Evolutionary conservation across 2,113 vertebrate genomes (phyloP).

Genomic region (Calonectris borealis): DNA sequence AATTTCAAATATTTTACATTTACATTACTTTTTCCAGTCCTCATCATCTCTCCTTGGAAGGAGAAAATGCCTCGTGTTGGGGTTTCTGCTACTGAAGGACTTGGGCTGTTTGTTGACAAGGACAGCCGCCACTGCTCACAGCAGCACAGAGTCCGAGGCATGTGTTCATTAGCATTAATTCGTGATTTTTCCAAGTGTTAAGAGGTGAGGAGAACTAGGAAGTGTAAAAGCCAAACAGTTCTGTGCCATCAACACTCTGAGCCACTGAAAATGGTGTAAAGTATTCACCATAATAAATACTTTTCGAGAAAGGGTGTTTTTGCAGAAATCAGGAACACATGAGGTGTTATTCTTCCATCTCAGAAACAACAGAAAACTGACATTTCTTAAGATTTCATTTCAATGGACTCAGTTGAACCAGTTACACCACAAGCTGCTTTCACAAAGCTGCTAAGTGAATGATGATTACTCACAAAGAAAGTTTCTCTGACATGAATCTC

Average conservation of each 20-base stretch:
- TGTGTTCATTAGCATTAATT: rapidly evolving
- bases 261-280: not conserved
- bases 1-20: not conserved
- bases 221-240: not conserved
- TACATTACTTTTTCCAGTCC: not conserved
- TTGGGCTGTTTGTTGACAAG: not conserved
- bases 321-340: not conserved
- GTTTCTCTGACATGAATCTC: not conserved
- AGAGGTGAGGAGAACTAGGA: not conserved
- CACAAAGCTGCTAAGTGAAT: not conserved
- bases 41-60: not conserved
- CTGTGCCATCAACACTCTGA: not conserved
- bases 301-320: not conserved
- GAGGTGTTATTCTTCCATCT: not conserved
- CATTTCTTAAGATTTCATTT: not conserved
- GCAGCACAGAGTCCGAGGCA: rapidly evolving
- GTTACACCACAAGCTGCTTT: not conserved
- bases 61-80: rapidly evolving
- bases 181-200: not conserved
- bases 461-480: slow-evolving; percentile 33
- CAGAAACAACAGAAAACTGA: not conserved
- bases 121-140: not conserved
- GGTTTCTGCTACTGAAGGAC: not conserved
- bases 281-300: not conserved
- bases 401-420: not conserved